Base-by-base conservation (phyloP, 2,797 vertebrate species). In the Netta rufina region DNA sequence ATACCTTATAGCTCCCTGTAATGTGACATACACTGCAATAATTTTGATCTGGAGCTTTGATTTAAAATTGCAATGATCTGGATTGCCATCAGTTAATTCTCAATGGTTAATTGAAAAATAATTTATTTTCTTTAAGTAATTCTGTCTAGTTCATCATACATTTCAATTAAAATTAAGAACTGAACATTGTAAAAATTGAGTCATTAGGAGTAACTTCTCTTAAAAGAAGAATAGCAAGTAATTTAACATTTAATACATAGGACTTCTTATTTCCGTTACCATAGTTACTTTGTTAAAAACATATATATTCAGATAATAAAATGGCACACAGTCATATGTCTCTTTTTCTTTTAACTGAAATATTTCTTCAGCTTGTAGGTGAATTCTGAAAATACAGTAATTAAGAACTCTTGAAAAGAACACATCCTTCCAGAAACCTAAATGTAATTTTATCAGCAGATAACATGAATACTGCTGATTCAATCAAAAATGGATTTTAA, bases 101-200 rank as follows among this genome's bases (percentile, higher is more conserved):
- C 43, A 67, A 13, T 47, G 14, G 57, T 87, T 79, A 93, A 92
- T 41, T 96, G 61, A 85, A 86, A 76, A 94, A 93, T 90, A 88
- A 70, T 75, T 92, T 87, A 57, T 93, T 96, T 97, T 97, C 83
- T 95, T 81, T 93, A 91, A 86, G 65, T 95, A 96, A 95, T 96
- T 91, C 69, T 93, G 51, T 54, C 83, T 61, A 87, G 58, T 62
- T 95, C 94, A 92, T 94, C 84, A 97, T 54, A 67, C 47, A 92
- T 86, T 95, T 70, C 88, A 79, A 92, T 92, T 94, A 61, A 96
- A 93, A 96, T 96, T 92, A 96, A 97, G 67, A 91, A 61, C 56
- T 84, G 41, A 93, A 85, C 49, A 93, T 70, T 84, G 88, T 76
- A 58, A 94, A 92, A 95, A 88, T 22, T 27, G 14, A 75, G 56